Percentiles rank a stretch among this genome's conserved stretches.
Conservation (phyloP, 2,113 vertebrate species). For the Nothocercus nigrocapillus region DNA sequence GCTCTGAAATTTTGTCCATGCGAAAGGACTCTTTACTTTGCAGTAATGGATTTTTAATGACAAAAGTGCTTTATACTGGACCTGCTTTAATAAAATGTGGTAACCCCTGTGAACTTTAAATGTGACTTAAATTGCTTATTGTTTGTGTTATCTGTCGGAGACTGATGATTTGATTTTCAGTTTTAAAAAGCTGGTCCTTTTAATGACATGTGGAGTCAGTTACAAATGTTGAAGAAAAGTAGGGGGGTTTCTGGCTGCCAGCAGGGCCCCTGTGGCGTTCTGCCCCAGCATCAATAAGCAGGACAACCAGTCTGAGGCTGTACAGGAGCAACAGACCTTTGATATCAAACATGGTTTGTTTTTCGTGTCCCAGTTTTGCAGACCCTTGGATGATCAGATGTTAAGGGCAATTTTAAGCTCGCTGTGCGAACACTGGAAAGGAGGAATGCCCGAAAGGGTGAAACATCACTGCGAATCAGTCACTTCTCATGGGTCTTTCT, state of each 20-base stretch:
- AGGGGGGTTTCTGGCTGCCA: background rate
- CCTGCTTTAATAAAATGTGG: background rate
- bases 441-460: background rate
- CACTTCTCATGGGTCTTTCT: background rate
- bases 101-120: background rate
- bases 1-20: background rate
- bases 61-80: background rate
- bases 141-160: background rate
- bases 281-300: background rate
- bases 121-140: background rate
- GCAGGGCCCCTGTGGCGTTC: background rate
- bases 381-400: background rate
- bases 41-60: background rate
- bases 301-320: background rate
- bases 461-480: background rate
- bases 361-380: background rate
- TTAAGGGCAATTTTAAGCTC: background rate
- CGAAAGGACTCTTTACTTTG: background rate
- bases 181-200: conserved; percentile 1
- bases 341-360: background rate
- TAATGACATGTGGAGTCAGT: background rate
- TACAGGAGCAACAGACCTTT: background rate
- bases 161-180: background rate
- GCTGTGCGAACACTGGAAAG: background rate
- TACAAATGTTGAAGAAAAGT: background rate